phyloP scores from a whole-genome alignment of 64 coral and sea anemone species.

The Montipora cactus region DNA sequence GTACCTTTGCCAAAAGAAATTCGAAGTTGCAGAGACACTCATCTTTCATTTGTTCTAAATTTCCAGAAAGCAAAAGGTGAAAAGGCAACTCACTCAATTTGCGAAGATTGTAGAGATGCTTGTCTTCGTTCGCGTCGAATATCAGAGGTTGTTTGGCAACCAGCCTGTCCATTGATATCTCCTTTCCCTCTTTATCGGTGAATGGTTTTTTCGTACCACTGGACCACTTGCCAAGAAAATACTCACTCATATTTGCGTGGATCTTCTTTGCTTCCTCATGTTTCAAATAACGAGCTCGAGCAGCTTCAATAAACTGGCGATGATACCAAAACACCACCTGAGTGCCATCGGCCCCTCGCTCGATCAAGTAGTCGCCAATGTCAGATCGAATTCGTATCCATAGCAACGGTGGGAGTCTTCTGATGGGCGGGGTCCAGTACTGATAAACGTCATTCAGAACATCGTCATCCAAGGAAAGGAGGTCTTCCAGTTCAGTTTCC shows the following conservation, averaged over 20 bases:
- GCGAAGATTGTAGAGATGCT: slow-evolving; percentile 87
- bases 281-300: slow-evolving; percentile 82
- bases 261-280: slow-evolving; percentile 67
- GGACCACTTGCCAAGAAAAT: slow-evolving; percentile 89
- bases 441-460: slow-evolving; percentile 98
- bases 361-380: slow-evolving; percentile 94
- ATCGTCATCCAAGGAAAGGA: slow-evolving; percentile 94
- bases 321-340: slow-evolving; percentile 98
- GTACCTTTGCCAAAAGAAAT: slow-evolving; percentile 86
- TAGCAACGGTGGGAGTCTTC: slow-evolving; percentile 86
- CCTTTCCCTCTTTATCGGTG: slow-evolving; percentile 78
- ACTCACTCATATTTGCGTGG: slow-evolving; percentile 88
- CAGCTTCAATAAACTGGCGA: slow-evolving; percentile 96
- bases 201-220: slow-evolving; percentile 85
- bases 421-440: slow-evolving; percentile 95
- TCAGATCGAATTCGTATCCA: slow-evolving; percentile 96
- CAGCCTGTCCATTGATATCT: slow-evolving; percentile 78
- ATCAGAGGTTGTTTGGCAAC: slow-evolving; percentile 86
- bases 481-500: slow-evolving; percentile 86
- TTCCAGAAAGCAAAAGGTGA: slow-evolving; percentile 79
- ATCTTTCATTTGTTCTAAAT: slow-evolving; percentile 69
- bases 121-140: slow-evolving; percentile 74
- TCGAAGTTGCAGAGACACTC: slow-evolving; percentile 92
- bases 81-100: slow-evolving; percentile 94
- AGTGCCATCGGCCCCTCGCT: slow-evolving; percentile 90